Conservation (phyloP, 35 echinoderm and acorn worm genomes). For the Stichopus chloronotus region DNA sequence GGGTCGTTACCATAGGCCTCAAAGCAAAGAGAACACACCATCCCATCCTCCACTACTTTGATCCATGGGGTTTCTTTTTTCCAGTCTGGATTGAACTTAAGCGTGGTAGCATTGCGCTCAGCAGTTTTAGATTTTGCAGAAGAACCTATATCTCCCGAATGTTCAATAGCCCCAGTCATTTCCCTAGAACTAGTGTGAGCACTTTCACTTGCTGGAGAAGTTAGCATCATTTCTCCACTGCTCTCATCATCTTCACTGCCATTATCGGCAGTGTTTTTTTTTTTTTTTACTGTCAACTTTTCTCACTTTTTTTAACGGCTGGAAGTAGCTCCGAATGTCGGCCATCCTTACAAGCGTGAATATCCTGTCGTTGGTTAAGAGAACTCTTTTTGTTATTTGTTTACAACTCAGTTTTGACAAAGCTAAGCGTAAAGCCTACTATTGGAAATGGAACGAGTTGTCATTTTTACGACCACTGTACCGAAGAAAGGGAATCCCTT, state of each 20-base stretch:
- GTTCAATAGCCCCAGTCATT: background rate
- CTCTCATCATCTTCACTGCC: background rate
- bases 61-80: constrained; percentile 28
- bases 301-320: constrained; percentile 14
- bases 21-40: background rate
- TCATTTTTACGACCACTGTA: background rate
- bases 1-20: background rate
- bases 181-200: constrained; percentile 3
- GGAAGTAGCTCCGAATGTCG: constrained; percentile 12
- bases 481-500: background rate
- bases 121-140: constrained; percentile 17
- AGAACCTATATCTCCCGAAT: constrained; percentile 9
- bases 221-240: background rate
- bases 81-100: constrained; percentile 24
- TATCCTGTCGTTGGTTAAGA: background rate
- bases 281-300: constrained; percentile 20
- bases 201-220: constrained; percentile 3
- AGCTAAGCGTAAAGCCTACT: background rate
- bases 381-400: background rate
- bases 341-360: background rate
- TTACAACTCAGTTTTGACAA: background rate
- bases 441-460: background rate
- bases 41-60: background rate
- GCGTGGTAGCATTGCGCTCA: constrained; percentile 24
- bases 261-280: constrained; percentile 19